Conservation (phyloP, 1,140 invertebrate genomes). For the Ephestia elutella region DNA sequence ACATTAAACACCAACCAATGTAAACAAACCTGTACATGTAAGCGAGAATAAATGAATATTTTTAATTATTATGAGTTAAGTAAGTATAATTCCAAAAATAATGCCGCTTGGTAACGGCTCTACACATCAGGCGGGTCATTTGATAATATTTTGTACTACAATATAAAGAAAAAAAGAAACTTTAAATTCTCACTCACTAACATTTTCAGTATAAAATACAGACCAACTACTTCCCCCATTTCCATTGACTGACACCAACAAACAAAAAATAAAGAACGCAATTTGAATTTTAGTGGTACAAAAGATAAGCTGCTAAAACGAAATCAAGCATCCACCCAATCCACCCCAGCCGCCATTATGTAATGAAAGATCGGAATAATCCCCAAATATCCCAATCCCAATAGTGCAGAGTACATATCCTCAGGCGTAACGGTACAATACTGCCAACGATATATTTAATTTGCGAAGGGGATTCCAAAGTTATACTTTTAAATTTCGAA, state of each 20-base stretch:
- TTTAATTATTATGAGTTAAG: no score
- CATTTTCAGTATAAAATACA: no score
- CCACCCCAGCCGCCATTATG: constrained; percentile 34
- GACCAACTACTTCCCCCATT: no score
- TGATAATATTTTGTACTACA: no score
- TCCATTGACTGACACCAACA: constrained; percentile 3
- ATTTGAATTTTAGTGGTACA: constrained; percentile 7
- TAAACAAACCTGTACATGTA: no score
- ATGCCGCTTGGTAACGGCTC: no score
- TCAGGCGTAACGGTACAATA: constrained; percentile 19
- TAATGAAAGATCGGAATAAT: constrained; percentile 58
- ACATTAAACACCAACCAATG: no score
- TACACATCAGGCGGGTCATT: no score
- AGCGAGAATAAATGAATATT: no score
- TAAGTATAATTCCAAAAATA: no score
- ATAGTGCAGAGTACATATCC: constrained; percentile 41
- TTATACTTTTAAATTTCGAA: constrained; percentile 3
- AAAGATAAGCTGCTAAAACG: constrained; percentile 15
- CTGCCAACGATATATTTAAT: constrained; percentile 2
- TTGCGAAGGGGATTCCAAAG: constrained; percentile 7
- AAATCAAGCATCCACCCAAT: constrained; percentile 15
- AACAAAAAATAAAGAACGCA: constrained; percentile 9
- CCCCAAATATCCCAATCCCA: constrained; percentile 15
- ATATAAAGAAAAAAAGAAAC: no score
- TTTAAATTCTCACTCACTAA: no score